Evolutionary conservation across 2,113 vertebrate species (phyloP).

Genomic region (Oncorhynchus keta): DNA sequence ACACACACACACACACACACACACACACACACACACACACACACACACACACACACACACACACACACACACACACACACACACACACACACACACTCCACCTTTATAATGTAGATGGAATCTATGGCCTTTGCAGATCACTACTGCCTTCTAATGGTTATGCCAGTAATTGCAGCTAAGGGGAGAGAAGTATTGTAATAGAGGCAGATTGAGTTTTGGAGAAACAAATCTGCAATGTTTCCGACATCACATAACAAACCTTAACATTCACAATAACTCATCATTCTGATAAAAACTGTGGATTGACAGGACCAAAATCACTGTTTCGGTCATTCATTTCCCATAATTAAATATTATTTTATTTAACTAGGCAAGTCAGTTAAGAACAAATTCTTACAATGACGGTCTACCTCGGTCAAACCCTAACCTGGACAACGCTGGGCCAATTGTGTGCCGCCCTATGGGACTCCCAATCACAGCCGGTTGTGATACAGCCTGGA

Average conservation of each 20-base stretch:
- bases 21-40: constrained; percentile 9
- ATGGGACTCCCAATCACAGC: too few species aligned
- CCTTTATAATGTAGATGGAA: background rate
- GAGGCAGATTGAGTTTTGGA: too few species aligned
- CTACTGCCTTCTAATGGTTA: constrained; percentile 89
- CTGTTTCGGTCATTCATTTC: too few species aligned
- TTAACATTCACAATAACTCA: background rate
- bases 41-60: background rate
- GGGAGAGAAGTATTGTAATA: background rate
- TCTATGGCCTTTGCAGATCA: constrained; percentile 57
- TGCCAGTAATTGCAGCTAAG: constrained; percentile 39
- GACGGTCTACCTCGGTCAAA: too few species aligned
- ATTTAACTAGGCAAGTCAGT: too few species aligned
- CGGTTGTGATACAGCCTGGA: too few species aligned
- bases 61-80: constrained; percentile 18
- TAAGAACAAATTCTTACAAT: too few species aligned
- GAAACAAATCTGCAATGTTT: background rate
- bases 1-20: constrained; percentile 35
- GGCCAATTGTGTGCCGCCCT: too few species aligned
- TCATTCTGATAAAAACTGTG: too few species aligned
- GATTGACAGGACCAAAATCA: too few species aligned
- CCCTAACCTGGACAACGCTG: too few species aligned
- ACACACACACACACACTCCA: constrained; percentile 21
- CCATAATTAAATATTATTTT: too few species aligned
- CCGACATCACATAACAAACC: background rate